Evolutionary conservation across 2,888 invertebrate species (phyloP), one percentile per base, ranked within the genome.

Genomic region (Pterostichus niger): DNA sequence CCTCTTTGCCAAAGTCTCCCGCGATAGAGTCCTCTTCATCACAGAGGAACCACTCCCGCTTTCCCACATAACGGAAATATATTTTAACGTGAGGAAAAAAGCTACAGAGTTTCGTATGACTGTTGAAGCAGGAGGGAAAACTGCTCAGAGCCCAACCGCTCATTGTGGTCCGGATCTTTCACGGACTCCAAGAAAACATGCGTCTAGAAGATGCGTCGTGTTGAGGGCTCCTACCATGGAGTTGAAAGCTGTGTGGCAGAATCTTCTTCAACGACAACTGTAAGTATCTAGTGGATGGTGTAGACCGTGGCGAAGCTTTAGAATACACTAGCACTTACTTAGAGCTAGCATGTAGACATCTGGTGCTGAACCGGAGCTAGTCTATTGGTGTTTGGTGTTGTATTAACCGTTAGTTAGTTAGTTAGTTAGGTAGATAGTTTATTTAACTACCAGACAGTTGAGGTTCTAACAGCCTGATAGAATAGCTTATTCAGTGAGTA

Each of bases 211-310:
- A 86, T 94, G 95, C 17, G 90, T 97, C 11, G 93, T 95, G 0
- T 89, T 97, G 11, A 91, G 96, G 76, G 96, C 97, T 0, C 96
- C 97, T 0, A 96, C 95, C 0, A 92, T 95, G 83, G 97, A 97
- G 88, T 90, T 96, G 52, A 97, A 97, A 88, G 96, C 97, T 49
- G 96, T 97, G 7, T 97, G 97, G 97, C 96, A 97, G 90, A 97
- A 96, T 89, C 91, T 97, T 82, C 92, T 97, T 31, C 96, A 96
- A 87, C 92, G 96, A 85, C 97, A 97, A 91, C 96, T 97, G 96
- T 96, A 90, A 94, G 94, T 91, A 17, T 17, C 68, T 71, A 9
- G 64, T 64, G 9, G 11, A 31, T 2, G 31, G 31, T 61, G 33
- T 35, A 24, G n/a, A 59, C n/a, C n/a, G 17, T 31, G 17, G 17